phyloP scores from a whole-genome alignment of 2,797 vertebrate species.

The Hypotaenidia okinawae region DNA sequence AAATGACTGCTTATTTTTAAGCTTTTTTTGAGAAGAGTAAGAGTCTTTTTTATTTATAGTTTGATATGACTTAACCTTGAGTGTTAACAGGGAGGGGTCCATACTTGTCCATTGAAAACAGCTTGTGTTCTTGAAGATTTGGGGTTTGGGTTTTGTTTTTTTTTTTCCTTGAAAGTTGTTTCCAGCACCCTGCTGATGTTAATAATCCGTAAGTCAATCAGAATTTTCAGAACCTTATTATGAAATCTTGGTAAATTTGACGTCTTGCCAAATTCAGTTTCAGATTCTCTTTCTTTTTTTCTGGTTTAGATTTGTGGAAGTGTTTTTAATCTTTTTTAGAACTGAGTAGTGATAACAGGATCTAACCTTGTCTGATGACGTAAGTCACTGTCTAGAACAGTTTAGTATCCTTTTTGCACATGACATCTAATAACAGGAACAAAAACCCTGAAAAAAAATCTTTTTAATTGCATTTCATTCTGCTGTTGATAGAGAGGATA shows the following conservation, averaged over 20 bases:
- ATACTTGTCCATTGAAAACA: not conserved
- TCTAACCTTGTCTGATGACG: not conserved
- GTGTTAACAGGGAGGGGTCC: not conserved
- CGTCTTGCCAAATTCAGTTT: not conserved
- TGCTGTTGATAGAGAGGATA: not conserved
- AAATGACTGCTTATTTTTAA: not conserved
- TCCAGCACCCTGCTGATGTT: not conserved
- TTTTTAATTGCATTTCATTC: not conserved
- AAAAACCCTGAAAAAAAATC: not conserved
- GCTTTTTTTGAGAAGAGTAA: not conserved
- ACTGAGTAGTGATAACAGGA: not conserved
- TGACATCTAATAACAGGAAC: not conserved
- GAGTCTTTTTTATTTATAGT: fast-evolving
- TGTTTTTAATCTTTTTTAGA: not conserved
- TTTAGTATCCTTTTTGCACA: not conserved
- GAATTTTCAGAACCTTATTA: not conserved
- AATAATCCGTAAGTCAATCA: not conserved
- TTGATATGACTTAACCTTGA: not conserved
- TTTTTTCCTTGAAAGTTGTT: not conserved
- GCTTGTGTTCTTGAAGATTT: not conserved
- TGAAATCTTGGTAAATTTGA: not conserved
- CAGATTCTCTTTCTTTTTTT: not conserved
- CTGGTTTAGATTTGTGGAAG: not conserved
- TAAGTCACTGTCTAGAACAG: not conserved
- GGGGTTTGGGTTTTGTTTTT: fast-evolving